Percentiles rank a stretch among this genome's conserved stretches.
Conservation (phyloP, 2,113 vertebrate genomes). For the Leptodactylus fuscus region DNA sequence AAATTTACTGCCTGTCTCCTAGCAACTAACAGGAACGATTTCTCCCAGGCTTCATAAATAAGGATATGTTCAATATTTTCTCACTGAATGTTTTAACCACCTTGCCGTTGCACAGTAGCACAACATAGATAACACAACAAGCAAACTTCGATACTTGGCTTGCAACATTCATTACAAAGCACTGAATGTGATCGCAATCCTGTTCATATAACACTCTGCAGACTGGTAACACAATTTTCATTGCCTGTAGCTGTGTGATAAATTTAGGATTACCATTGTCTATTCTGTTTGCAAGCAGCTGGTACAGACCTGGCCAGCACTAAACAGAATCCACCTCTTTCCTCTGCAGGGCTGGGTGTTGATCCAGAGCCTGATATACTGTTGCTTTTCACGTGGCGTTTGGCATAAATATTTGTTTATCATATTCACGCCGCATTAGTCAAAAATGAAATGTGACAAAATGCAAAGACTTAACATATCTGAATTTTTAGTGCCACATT, state of each 20-base stretch:
- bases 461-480: not conserved
- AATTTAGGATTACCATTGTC: not conserved
- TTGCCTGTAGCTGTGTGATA: not conserved
- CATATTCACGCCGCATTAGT: not conserved
- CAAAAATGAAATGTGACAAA: too few species aligned
- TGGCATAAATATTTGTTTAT: not conserved
- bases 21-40: conserved; percentile 58
- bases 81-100: conserved; percentile 34
- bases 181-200: not conserved
- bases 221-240: not conserved
- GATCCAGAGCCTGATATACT: not conserved
- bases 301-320: not conserved
- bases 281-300: not conserved
- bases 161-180: too few species aligned
- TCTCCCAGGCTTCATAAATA: conserved; percentile 54
- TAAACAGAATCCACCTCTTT: not conserved
- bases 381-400: not conserved
- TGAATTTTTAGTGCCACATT: not conserved
- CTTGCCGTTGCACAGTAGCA: conserved; percentile 18
- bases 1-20: conserved; percentile 51
- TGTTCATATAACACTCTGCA: not conserved
- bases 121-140: conserved; percentile 15
- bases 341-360: not conserved
- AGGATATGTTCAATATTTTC: conserved; percentile 41
- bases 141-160: conserved; percentile 1